Evolutionary conservation across 2,888 invertebrate species (phyloP).

Genomic region (Harpalus rubripes): DNA sequence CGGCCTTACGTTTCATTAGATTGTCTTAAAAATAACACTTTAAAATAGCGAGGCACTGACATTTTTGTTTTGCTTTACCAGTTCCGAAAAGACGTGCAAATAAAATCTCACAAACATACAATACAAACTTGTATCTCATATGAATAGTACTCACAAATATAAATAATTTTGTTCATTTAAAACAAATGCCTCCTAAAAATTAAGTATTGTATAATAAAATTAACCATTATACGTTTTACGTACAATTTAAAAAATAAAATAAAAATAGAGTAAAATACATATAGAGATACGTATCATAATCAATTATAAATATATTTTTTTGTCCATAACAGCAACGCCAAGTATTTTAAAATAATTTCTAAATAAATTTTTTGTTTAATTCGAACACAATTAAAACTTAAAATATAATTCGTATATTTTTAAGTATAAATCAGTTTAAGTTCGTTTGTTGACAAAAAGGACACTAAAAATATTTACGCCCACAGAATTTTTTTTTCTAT

Average conservation of each 20-base stretch:
- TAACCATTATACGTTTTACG: conserved; percentile 52
- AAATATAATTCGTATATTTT: conserved; percentile 43
- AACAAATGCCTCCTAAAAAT: conserved; percentile 23
- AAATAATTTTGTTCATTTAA: conserved; percentile 44
- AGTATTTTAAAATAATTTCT: conserved; percentile 13
- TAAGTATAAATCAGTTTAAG: conserved; percentile 35
- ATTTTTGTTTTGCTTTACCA: conserved; percentile 56
- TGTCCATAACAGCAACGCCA: conserved; percentile 37
- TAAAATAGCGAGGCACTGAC: conserved; percentile 65
- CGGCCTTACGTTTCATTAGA: conserved; percentile 59
- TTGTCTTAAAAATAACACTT: conserved; percentile 65
- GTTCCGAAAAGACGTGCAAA: conserved; percentile 56
- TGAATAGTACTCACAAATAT: conserved; percentile 59
- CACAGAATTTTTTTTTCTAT: not conserved
- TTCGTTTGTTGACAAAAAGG: conserved; percentile 4
- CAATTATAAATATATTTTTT: conserved; percentile 39
- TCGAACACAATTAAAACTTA: conserved; percentile 37
- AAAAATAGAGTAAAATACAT: conserved; percentile 55
- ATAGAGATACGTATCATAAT: conserved; percentile 61
- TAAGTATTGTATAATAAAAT: conserved; percentile 41
- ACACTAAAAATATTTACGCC: not conserved
- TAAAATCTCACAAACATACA: conserved; percentile 44
- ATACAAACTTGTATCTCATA: conserved; percentile 58
- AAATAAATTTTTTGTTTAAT: not conserved
- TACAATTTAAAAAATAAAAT: conserved; percentile 37